Evolutionary conservation across 2,888 invertebrate species (phyloP), one percentile per base, ranked within the genome.

Genomic region (Acanthacorydalis orientalis): DNA sequence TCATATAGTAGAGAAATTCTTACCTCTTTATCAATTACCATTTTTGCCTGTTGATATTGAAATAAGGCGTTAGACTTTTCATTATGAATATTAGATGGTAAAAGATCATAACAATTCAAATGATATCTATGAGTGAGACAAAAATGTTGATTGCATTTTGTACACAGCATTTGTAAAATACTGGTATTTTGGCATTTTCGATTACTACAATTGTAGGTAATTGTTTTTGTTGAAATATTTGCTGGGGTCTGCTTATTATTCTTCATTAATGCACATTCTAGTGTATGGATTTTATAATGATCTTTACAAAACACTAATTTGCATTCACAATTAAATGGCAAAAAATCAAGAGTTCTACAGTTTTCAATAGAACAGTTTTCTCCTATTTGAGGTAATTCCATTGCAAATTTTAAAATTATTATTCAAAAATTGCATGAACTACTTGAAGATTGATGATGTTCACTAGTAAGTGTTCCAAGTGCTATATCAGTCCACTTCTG

Each of bases 321-420:
- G 59, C 85, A 85, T 55, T 70, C 65, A 57, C 85, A 86, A 47
- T 69, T 67, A 6, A 81, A 64, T 0, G 84, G 83, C 42, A 86
- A 66, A 61, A 85, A 85, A 62, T 85, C 83, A 31, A 77, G 68
- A 57, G 76, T 78, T 53, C 78, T 75, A 58, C 85, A 85, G 38
- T 66, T 62, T 45, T 66, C 57, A 31, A 71, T 60, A 14, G 73
- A 67, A 59, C 85, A 86, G 35, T 75, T 75, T 57, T 75, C 68
- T 8, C 84, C 84, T n/a, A 81, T 60, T 14, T 68, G 59, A n/a
- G 84, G 84, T 57, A 85, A 75, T 59, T 86, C 85, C 83, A 83
- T 83, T 52, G 52, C 56, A 58, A 11, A 42, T 23, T 34, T 32
- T 42, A 8, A 23, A 16, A 31, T 42, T 15, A 45, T 16, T 15